A percentile compares a stretch with the other conserved stretches of the same genome.
Evolutionary conservation across 2,113 vertebrate species (phyloP).

Genomic region (Antechinus stuartii): DNA sequence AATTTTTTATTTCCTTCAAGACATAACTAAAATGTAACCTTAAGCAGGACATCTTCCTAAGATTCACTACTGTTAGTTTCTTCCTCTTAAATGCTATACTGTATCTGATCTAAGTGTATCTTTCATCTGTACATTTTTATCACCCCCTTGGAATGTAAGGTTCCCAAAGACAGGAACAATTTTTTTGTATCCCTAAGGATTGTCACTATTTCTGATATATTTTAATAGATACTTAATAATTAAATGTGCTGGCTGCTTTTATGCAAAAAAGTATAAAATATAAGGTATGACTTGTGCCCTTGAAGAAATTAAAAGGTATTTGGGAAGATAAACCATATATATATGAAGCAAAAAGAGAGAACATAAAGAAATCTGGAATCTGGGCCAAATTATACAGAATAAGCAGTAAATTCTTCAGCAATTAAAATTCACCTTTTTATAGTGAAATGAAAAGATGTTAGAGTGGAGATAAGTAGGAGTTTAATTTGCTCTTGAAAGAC

Average conservation of each 20-base stretch:
- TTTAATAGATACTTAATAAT: not conserved
- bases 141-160: not conserved
- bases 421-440: not conserved
- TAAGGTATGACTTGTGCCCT: not conserved
- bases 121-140: not conserved
- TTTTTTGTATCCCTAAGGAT: not conserved
- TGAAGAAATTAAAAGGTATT: not conserved
- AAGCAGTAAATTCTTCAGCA: not conserved
- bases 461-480: too few species aligned
- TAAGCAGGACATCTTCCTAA: not conserved
- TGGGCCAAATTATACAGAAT: not conserved
- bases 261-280: not conserved
- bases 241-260: not conserved
- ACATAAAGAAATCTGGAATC: not conserved
- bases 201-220: not conserved
- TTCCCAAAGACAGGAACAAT: not conserved
- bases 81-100: not conserved
- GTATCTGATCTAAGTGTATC: not conserved
- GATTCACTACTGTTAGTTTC: not conserved
- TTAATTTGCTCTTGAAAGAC: not conserved
- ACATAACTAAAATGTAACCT: not conserved
- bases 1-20: not conserved
- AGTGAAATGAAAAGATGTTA: not conserved
- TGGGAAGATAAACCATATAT: not conserved
- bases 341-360: not conserved